Conservation (phyloP, 2,113 vertebrate species). For the Callocephalon fimbriatum region DNA sequence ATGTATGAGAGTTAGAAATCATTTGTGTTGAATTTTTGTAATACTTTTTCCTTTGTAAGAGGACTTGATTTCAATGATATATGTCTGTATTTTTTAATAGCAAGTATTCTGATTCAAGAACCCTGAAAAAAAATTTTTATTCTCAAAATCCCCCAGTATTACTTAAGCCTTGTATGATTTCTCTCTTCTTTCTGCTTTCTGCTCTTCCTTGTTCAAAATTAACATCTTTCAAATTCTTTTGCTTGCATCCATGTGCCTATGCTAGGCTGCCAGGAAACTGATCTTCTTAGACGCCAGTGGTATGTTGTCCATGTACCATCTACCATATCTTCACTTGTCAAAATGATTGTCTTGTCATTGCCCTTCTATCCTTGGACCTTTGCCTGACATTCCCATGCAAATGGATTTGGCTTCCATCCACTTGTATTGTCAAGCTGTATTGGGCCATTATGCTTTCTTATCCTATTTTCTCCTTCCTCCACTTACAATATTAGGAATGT, state of each 20-base stretch:
- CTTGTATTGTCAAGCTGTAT: neutral
- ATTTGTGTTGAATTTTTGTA: accelerated
- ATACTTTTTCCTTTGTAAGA: neutral
- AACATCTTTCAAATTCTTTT: neutral
- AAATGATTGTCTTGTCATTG: neutral
- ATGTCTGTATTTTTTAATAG: neutral
- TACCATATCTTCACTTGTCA: neutral
- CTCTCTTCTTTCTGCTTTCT: neutral
- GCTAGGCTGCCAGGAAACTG: neutral
- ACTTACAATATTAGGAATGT: neutral
- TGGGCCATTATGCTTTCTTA: neutral
- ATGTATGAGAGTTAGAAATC: neutral
- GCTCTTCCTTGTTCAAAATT: neutral
- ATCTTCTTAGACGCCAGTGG: neutral
- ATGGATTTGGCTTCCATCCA: neutral
- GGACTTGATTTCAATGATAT: neutral
- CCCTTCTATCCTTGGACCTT: neutral
- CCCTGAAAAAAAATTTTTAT: neutral
- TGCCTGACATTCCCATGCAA: neutral
- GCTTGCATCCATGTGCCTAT: neutral
- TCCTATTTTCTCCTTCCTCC: neutral
- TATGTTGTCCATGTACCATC: neutral
- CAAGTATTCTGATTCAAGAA: neutral
- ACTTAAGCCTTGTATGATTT: neutral
- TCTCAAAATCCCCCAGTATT: neutral